phyloP scores from a whole-genome alignment of 2,113 vertebrate genomes.

The Mobula birostris region DNA sequence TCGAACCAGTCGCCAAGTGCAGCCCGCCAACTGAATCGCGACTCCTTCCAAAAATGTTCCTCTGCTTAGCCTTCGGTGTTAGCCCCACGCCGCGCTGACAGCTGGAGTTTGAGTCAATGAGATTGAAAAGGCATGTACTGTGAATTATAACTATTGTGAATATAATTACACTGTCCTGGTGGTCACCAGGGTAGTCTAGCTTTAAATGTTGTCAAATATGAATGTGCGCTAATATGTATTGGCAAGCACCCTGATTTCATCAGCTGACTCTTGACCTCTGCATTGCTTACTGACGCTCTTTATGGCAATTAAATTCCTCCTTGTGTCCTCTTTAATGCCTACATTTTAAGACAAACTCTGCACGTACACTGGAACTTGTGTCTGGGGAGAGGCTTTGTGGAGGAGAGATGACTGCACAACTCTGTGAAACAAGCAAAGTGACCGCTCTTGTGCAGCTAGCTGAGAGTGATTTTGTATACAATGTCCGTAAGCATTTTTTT shows the following conservation, averaged over 20 bases:
- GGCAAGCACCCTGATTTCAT: background rate
- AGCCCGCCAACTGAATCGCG: background rate
- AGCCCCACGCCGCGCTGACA: too few species aligned
- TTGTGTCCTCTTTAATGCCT: background rate
- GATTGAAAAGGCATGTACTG: background rate
- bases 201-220: background rate
- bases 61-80: background rate
- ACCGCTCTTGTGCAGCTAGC: too few species aligned
- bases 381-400: background rate
- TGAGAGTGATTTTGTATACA: too few species aligned
- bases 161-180: too few species aligned
- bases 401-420: too few species aligned
- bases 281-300: background rate
- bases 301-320: background rate
- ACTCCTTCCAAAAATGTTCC: background rate
- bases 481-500: too few species aligned
- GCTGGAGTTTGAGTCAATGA: background rate
- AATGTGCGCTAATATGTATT: background rate
- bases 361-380: background rate
- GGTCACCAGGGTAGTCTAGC: background rate
- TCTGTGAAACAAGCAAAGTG: too few species aligned
- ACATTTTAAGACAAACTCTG: background rate
- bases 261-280: background rate
- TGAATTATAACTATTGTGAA: background rate
- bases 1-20: background rate